Evolutionary conservation across 2,888 invertebrate species (phyloP), one percentile per base, ranked within the genome.

Genomic region (Catocala sponsa): DNA sequence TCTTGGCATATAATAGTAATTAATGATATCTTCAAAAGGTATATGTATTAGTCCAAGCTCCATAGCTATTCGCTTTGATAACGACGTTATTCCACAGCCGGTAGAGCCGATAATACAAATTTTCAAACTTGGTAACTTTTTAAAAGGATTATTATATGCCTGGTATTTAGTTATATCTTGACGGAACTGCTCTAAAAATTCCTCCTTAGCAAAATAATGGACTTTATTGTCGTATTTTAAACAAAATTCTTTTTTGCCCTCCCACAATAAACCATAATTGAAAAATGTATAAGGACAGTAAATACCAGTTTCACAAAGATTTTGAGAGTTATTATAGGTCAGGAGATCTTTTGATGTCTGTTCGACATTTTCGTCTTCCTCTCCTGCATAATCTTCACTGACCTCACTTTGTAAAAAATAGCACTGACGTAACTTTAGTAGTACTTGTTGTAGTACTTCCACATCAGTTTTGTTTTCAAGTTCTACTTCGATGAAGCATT

Each of bases 251-350:
- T 94, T 85, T 81, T 95, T 95, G n/a, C 96, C 96, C 84, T 92
- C 94, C 95, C 96, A 95, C 15, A 96, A 80, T 9, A 96, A 88
- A 47, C 92, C 89, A 71, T 95, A 80, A 46, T 95, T 88, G 59
- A 87, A 85, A 76, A 94, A 95, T n/a, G 95, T 89, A 41, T 96
- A 92, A 0, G 97, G 96, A 78, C 97, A 97, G 76, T 95, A 96
- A 72, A 91, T 76, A 66, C 88, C 89, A 1, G 95, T 95, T 80
- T 95, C 95, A n/a, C 96, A 95, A 58, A 95, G 91, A 62, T 87
- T 87, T 55, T 91, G 81, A 46, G 83, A 60, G 55, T 87, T 82
- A 70, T 92, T 93, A 65, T 82, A 82, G 2, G 71, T 83, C 15
- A 88, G 63, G 33, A 80, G 63, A 72, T 92, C 84, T 74, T 86